Evolutionary conservation across 2,888 invertebrate species (phyloP), one percentile per base, ranked within the genome.

Genomic region (Mongoloraphidia duomilia): DNA sequence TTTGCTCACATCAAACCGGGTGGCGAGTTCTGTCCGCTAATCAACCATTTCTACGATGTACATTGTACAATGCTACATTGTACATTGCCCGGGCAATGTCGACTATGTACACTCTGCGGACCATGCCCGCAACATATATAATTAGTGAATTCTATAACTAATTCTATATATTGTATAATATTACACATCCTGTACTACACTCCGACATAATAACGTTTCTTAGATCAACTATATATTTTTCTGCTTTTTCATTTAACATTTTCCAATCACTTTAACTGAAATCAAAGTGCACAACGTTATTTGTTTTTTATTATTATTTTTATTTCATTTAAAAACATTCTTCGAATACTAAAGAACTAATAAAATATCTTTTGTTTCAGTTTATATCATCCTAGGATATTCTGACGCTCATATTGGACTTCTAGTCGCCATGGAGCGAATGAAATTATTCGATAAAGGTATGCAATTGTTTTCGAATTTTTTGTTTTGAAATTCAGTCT

Each of bases 391-490:
- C 56, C 75, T 94, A 56, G 93, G 93, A 1, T 84, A 88, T 64
- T 84, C 89, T 61, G 88, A 88, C 62, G 93, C 94, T 61, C 92
- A 93, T 65, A 77, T 92, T 55, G 93, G 92, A 4, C 72, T 94
- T n/a, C 79, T 94, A 80, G 75, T 88, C 50, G 88, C 90, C 39
- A 74, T 94, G 67, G 82, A 92, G 56, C 79, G 87, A 54, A 77
- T 80, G 67, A 82, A 88, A 52, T 76, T 94, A 1, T 73, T 94
- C 52, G 80, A 87, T 56, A 80, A 82, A 61, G 84, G 86, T 85
- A 67, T 73, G 64, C 53, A 44, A 13, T 50, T 37, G n/a, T 35
- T 47, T 49, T 26, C 33, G 12, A 9, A 14, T n/a, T 42, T 5
- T 9, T 26, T 26, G 26, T 26, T 6, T 26, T 6, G 26, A 26